Percentiles rank a stretch among this genome's conserved stretches.
These are phyloP conservation scores for Scaptomyza cyrtandrae DNA, from an alignment of 2,888 invertebrate species.

Conservation along the genomic window DNA sequence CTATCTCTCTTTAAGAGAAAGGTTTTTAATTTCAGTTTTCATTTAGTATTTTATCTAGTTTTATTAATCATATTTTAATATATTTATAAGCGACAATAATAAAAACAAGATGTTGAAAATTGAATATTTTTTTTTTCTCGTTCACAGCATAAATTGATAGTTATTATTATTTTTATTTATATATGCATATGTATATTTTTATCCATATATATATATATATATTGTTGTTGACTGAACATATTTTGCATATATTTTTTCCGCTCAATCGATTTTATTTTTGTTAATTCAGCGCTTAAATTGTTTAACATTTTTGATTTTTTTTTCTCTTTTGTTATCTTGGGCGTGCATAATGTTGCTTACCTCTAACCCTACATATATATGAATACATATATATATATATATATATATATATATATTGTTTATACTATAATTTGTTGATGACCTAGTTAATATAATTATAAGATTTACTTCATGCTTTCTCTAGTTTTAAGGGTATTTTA, in stretches of 20 bases:
- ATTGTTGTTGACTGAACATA: slow-evolving; percentile 11
- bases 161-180: slow-evolving; percentile 25
- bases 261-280: slow-evolving; percentile 38
- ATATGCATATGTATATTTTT: slow-evolving; percentile 14
- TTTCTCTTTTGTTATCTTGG: background rate
- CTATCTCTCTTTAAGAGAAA: background rate
- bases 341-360: slow-evolving; percentile 14
- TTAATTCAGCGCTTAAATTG: slow-evolving; percentile 53
- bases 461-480: slow-evolving; percentile 48
- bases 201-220: slow-evolving; percentile 11
- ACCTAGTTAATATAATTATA: slow-evolving; percentile 66
- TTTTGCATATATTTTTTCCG: slow-evolving; percentile 38
- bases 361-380: slow-evolving; percentile 12
- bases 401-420: slow-evolving; percentile 24
- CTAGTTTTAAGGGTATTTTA: slow-evolving; percentile 20
- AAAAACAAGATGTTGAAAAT: slow-evolving; percentile 33
- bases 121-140: slow-evolving; percentile 37
- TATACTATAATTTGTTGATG: slow-evolving; percentile 67
- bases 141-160: slow-evolving; percentile 63
- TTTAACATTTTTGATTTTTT: slow-evolving; percentile 25
- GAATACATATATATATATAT: slow-evolving; percentile 18
- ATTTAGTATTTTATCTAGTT: slow-evolving; percentile 42
- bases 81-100: slow-evolving; percentile 28
- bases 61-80: slow-evolving; percentile 32
- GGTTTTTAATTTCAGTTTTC: slow-evolving; percentile 28